These are phyloP conservation scores for Lampris megalopsis DNA, from an alignment of 2,113 vertebrate genomes.

Conservation along the genomic window DNA sequence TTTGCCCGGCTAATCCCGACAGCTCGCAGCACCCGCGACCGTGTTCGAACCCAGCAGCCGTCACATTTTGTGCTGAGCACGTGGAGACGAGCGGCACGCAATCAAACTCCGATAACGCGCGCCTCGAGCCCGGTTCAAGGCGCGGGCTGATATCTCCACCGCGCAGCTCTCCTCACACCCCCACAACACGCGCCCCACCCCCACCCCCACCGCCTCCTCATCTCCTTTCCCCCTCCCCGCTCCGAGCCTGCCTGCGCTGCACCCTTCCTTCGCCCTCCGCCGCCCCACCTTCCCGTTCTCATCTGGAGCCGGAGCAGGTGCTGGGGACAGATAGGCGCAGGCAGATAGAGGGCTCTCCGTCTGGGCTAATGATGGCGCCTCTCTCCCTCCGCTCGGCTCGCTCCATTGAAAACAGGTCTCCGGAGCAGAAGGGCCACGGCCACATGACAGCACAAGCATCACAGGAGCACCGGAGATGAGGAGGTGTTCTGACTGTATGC, in stretches of 20 bases:
- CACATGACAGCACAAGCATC: slow-evolving; percentile 59
- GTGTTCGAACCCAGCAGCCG: slow-evolving; percentile 75
- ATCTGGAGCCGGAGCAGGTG: slow-evolving; percentile 81
- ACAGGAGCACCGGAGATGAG: slow-evolving; percentile 54
- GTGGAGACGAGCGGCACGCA: slow-evolving; percentile 76
- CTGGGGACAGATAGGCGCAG: slow-evolving; percentile 77
- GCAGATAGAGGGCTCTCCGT: slow-evolving; percentile 72
- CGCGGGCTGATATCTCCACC: slow-evolving; percentile 70
- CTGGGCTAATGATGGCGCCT: slow-evolving; percentile 73
- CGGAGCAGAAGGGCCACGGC: slow-evolving; percentile 46
- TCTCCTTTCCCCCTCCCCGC: slow-evolving; percentile 61
- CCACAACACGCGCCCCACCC: slow-evolving; percentile 44
- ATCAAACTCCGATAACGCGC: slow-evolving; percentile 76
- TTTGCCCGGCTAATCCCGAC: slow-evolving; percentile 74
- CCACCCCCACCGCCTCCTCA: slow-evolving; percentile 45
- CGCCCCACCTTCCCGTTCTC: slow-evolving; percentile 81
- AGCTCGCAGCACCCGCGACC: slow-evolving; percentile 67
- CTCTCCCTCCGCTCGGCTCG: slow-evolving; percentile 35
- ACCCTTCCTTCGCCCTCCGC: slow-evolving; percentile 76
- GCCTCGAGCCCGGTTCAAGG: slow-evolving; percentile 72
- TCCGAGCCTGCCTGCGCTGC: slow-evolving; percentile 59
- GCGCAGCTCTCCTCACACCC: slow-evolving; percentile 57
- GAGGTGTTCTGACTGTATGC: slow-evolving; percentile 46
- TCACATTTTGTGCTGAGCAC: slow-evolving; percentile 67
- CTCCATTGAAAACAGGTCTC: slow-evolving; percentile 56